These are phyloP conservation scores for Dynastes hyllus DNA, from an alignment of 2,888 invertebrate species.

Conservation along the genomic window DNA sequence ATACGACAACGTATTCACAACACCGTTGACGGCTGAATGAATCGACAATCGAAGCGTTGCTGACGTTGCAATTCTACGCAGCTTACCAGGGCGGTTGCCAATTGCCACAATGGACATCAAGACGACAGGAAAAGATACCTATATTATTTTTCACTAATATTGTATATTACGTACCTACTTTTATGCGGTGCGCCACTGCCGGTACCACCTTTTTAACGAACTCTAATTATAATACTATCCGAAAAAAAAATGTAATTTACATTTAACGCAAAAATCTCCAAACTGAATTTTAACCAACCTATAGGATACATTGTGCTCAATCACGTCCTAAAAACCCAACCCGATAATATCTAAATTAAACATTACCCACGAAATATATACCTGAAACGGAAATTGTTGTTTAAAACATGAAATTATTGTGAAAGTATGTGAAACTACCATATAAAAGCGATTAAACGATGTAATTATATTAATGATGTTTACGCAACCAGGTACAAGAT, in stretches of 20 bases:
- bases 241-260: too few species aligned
- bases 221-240: not conserved
- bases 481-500: conserved; percentile 3
- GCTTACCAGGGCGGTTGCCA: too few species aligned
- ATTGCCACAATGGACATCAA: too few species aligned
- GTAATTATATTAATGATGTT: conserved; percentile 16
- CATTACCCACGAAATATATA: not conserved
- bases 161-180: too few species aligned
- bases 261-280: not conserved
- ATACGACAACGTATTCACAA: too few species aligned
- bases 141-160: too few species aligned
- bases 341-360: conserved; percentile 10
- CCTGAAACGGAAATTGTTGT: conserved; percentile 17
- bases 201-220: too few species aligned
- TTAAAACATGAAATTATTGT: conserved; percentile 21
- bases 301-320: not conserved
- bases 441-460: conserved; percentile 6
- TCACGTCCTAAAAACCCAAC: not conserved
- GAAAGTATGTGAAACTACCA: conserved; percentile 24
- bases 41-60: too few species aligned
- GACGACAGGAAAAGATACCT: too few species aligned
- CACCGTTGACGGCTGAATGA: too few species aligned
- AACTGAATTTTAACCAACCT: not conserved
- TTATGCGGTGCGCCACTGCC: too few species aligned
- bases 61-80: too few species aligned